Percentiles rank a stretch among this genome's conserved stretches.
These are phyloP conservation scores for Thysanoteuthis rhombus DNA, from an alignment of 2,888 invertebrate genomes.

Conservation along the genomic window DNA sequence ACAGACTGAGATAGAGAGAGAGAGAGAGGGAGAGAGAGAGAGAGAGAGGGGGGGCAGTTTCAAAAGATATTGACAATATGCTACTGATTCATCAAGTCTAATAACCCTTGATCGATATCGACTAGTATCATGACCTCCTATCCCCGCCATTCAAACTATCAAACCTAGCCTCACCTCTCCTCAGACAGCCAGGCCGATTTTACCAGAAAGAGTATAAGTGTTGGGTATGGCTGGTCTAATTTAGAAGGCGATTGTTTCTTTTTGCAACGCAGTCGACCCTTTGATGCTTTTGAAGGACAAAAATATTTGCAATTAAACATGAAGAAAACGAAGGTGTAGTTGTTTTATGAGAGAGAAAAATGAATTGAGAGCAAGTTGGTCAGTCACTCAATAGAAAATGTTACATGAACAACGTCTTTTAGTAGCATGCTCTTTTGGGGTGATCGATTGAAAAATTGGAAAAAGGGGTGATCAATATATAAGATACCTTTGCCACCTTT, in stretches of 20 bases:
- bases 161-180: not conserved
- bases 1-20: no score
- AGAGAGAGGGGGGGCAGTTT: not conserved
- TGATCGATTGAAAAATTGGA: no score
- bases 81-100: not conserved
- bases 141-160: not conserved
- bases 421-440: no score
- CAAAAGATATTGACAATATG: not conserved
- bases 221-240: not conserved
- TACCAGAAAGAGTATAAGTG: not conserved
- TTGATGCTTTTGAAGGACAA: no score
- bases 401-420: no score
- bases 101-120: not conserved
- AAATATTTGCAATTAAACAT: no score
- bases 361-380: no score
- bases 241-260: not conserved
- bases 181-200: not conserved
- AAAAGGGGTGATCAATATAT: no score
- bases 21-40: not conserved
- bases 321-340: no score
- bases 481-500: no score
- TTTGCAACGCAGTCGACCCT: not conserved
- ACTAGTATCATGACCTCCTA: not conserved
- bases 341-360: no score
- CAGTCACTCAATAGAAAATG: no score